Evolutionary conservation across 2,888 invertebrate species (phyloP), one percentile per base, ranked within the genome.

Genomic region (Ectemnius cavifrons): DNA sequence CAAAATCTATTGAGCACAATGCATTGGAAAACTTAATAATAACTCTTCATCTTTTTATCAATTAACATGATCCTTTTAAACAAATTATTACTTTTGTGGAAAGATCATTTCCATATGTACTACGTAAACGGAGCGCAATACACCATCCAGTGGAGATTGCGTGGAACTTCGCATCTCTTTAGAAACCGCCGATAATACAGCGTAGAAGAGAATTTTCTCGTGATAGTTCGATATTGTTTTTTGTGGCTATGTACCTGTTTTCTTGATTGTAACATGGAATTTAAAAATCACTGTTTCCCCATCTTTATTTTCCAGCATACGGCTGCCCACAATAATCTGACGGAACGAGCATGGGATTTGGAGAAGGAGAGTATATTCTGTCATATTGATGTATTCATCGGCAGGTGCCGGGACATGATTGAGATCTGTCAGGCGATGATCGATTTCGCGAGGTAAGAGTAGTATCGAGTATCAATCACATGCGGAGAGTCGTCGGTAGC

Each of bases 391-490:
- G 95, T 96, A 0, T 97, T 97, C 88, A 93, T 96, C 45, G 95
- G 96, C 89, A 93, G 98, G 64, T 95, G 97, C 83, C 94, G 95
- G 75, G 97, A 98, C 91, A 93, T 97, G 91, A 93, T 97, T 62
- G 96, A 97, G 91, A 95, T 98, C 18, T 97, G 97, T 88, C 95
- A 97, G 84, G 95, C 96, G 65, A 97, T 97, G 95, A 95, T 96
- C 73, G 95, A 96, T 69, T 98, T 97, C 91, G 97, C 96, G 2
- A 93, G 96, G 91, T 94, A 77, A 77, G 67, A 67, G 59, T 16
- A 23, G n/a, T 23, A 60, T 62, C 16, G 14, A 47, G 28, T 47
- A 28, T 13, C 11, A 46, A 62, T 47, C 47, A 52, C 52, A 13
- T 52, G 8, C 13, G 8, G 8, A 52, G 16, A 0, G 52, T 52